Base-by-base conservation (phyloP, 2,113 vertebrate genomes). In the Gallinago media region DNA sequence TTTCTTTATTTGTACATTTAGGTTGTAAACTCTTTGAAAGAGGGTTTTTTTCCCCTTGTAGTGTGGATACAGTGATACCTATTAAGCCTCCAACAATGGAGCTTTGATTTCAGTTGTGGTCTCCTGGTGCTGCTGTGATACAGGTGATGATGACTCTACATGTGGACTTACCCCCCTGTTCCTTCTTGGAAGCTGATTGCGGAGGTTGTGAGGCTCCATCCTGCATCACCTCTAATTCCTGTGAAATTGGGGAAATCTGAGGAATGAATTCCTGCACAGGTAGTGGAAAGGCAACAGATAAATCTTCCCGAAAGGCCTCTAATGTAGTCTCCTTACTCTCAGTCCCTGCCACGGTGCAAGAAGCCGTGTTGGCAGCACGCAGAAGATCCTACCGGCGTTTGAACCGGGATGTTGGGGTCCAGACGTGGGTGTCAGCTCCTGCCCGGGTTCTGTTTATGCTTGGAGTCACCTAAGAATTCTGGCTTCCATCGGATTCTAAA, bases 181-280 rank as follows among this genome's bases (percentile, higher is more conserved):
- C 27, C 32, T 14, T 6, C 26, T 13, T 22, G 42, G 67, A 32
- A 20, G 61, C 2, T 46, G 61, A 40, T 73, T 78, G 34, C 8
- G 9, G 59, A 61, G 46, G n/a, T 32, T 15, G n/a, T 2, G 49
- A 56, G 63, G 36, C 22, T 72, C 23, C 0, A 3, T 4, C 22
- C 72, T 5, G 63, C 1, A 17, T 29, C 32, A 5, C 21, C 22
- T 11, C 12, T 3, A 27, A 8, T 36, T 54, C 15, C 50, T 44
- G 31, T 15, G 21, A 32, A 11, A 3, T 1, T 0, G 2, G 62
- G 62, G 55, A 2, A n/a, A 15, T 19, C 1, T 12, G 6, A 40
- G 87, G 44, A 61, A 19, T 9, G 1, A 80, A 66, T 80, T 85
- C 63, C 63, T 38, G 36, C 32, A 9, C n/a, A n/a, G 25, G 10